A percentile compares a stretch with the other conserved stretches of the same genome.
These are phyloP conservation scores for Trochalopteron elliotii DNA, from an alignment of 2,113 vertebrate genomes.

Conservation along the genomic window DNA sequence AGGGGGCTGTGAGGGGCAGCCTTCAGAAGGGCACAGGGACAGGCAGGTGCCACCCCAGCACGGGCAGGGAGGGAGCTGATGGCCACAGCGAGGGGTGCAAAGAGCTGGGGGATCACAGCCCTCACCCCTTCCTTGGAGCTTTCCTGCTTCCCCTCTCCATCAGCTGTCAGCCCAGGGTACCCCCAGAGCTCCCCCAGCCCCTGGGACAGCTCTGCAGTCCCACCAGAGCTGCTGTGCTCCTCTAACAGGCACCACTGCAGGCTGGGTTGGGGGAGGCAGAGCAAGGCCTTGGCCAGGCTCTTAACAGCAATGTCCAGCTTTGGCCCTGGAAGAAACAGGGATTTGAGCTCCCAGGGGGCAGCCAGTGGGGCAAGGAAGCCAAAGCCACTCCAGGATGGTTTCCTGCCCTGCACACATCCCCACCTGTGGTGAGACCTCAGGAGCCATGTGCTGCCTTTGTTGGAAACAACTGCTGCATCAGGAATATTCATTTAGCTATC, in stretches of 20 bases:
- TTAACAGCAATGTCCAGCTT: neutral
- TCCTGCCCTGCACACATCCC: neutral
- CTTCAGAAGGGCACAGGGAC: neutral
- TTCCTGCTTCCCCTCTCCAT: neutral
- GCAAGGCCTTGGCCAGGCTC: neutral
- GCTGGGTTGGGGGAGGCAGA: neutral
- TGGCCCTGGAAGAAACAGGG: neutral
- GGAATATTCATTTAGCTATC: neutral
- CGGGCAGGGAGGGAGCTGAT: neutral
- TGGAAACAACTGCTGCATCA: neutral
- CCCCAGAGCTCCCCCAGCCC: neutral
- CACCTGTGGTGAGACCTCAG: neutral
- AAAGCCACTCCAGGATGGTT: neutral
- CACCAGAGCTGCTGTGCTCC: neutral
- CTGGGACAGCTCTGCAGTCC: neutral
- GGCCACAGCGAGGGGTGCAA: neutral
- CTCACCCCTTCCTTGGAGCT: neutral
- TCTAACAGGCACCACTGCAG: neutral
- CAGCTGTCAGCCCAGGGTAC: neutral
- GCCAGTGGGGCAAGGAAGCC: neutral
- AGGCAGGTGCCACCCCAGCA: too few relatives aligned
- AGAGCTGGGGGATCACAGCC: accelerated
- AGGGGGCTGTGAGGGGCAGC: neutral
- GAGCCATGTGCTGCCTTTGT: neutral
- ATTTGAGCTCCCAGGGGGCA: neutral